Evolutionary conservation across 2,113 vertebrate genomes (phyloP).

Genomic region (Siniperca knerii): DNA sequence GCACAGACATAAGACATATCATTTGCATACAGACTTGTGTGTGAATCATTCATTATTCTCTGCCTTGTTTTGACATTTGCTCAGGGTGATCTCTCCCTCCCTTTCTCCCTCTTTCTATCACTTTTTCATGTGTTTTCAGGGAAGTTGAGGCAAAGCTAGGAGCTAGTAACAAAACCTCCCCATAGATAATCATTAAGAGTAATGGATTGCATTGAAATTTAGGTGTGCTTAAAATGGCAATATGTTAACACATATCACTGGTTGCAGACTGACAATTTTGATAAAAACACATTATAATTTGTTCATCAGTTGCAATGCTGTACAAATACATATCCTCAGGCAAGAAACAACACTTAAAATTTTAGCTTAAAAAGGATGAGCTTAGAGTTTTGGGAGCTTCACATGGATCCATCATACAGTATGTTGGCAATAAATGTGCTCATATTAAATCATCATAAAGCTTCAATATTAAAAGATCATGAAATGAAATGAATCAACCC

Average conservation of each 20-base stretch:
- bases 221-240: slow-evolving; percentile 40
- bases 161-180: slow-evolving; percentile 26
- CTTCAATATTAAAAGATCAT: slow-evolving; percentile 14
- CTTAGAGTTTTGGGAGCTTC: not conserved
- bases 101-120: slow-evolving; percentile 10
- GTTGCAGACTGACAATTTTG: slow-evolving; percentile 9
- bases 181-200: not conserved
- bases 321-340: slow-evolving; percentile 1
- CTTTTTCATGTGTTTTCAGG: slow-evolving; percentile 36
- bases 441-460: too few species aligned
- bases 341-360: not conserved
- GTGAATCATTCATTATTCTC: slow-evolving; percentile 46
- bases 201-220: slow-evolving; percentile 13
- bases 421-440: not conserved
- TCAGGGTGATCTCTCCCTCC: slow-evolving; percentile 37
- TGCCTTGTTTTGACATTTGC: slow-evolving; percentile 68
- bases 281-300: slow-evolving; percentile 8
- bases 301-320: not conserved
- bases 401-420: not conserved
- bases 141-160: slow-evolving; percentile 25
- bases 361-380: slow-evolving; percentile 1
- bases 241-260: slow-evolving; percentile 21
- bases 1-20: not conserved
- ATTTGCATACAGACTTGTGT: slow-evolving; percentile 54
- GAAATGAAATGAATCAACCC: not conserved